phyloP scores from a whole-genome alignment of 1,140 invertebrate species.

The Cydia amplana region DNA sequence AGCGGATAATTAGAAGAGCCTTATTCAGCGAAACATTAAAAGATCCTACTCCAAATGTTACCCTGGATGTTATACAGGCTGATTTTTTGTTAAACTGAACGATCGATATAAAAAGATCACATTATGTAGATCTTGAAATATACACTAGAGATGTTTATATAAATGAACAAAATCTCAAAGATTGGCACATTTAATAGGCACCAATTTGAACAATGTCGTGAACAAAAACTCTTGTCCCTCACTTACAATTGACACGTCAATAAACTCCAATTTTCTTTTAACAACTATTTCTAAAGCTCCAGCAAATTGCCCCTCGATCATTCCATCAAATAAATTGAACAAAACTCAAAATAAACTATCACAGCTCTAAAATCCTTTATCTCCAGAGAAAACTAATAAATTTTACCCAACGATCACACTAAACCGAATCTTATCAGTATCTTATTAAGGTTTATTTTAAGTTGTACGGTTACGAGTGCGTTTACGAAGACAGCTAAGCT shows the following conservation, averaged over 20 bases:
- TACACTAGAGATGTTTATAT: no score
- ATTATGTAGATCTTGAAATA: no score
- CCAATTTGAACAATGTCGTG: neutral
- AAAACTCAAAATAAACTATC: constrained; percentile 14
- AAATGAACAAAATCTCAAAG: neutral
- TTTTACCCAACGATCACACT: neutral
- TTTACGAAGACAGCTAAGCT: constrained; percentile 22
- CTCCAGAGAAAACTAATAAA: constrained; percentile 4
- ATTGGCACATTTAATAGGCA: neutral
- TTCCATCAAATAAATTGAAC: constrained; percentile 11
- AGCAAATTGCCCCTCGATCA: constrained; percentile 5
- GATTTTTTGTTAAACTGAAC: no score
- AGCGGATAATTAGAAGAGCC: neutral
- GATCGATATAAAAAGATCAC: no score
- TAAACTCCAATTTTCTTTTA: constrained; percentile 4
- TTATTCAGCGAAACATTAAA: neutral
- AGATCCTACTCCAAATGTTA: no score
- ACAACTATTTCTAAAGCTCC: neutral
- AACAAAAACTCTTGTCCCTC: neutral
- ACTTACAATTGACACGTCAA: neutral
- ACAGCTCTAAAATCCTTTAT: neutral
- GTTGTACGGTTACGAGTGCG: neutral
- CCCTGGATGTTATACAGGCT: no score
- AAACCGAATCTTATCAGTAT: neutral
- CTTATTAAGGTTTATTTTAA: neutral